Evolutionary conservation across 2,888 invertebrate genomes (phyloP).

Genomic region (Gastrophysa polygoni): DNA sequence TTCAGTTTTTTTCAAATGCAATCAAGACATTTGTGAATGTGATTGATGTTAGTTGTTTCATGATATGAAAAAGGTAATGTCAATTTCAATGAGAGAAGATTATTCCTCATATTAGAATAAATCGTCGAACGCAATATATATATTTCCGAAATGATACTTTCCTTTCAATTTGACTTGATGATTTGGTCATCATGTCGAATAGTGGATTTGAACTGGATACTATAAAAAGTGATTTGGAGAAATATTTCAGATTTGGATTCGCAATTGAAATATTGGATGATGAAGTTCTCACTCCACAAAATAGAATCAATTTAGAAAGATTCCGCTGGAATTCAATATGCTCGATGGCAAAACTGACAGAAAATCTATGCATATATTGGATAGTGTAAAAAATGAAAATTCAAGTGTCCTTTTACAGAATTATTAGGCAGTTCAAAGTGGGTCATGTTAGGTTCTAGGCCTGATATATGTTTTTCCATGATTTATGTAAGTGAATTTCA

Average conservation of each 20-base stretch:
- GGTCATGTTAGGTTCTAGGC: slow-evolving; percentile 30
- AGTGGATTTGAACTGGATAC: not conserved
- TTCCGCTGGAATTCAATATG: slow-evolving; percentile 14
- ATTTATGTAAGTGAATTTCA: slow-evolving; percentile 35
- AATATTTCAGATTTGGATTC: slow-evolving; percentile 12
- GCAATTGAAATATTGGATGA: slow-evolving; percentile 2
- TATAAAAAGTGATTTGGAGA: slow-evolving; percentile 7
- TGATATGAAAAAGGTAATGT: too few species aligned
- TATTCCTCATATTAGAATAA: too few species aligned
- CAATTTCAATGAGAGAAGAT: too few species aligned
- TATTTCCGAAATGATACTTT: slow-evolving; percentile 11
- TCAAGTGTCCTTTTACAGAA: slow-evolving; percentile 18
- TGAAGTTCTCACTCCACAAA: slow-evolving; percentile 4
- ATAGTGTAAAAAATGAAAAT: not conserved
- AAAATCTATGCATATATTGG: slow-evolving; percentile 12
- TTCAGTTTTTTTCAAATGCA: too few species aligned
- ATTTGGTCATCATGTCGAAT: slow-evolving; percentile 18
- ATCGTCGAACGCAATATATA: too few species aligned
- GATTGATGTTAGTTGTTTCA: too few species aligned
- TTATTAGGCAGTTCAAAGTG: slow-evolving; percentile 33
- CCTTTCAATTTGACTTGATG: slow-evolving; percentile 23
- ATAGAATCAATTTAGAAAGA: slow-evolving; percentile 8
- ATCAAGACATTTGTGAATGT: too few species aligned
- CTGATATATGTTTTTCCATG: slow-evolving; percentile 31
- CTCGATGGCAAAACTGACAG: slow-evolving; percentile 9